A percentile compares a stretch with the other conserved stretches of the same genome.
phyloP scores from a whole-genome alignment of 2,888 invertebrate genomes.

The Drosophila mettleri region DNA sequence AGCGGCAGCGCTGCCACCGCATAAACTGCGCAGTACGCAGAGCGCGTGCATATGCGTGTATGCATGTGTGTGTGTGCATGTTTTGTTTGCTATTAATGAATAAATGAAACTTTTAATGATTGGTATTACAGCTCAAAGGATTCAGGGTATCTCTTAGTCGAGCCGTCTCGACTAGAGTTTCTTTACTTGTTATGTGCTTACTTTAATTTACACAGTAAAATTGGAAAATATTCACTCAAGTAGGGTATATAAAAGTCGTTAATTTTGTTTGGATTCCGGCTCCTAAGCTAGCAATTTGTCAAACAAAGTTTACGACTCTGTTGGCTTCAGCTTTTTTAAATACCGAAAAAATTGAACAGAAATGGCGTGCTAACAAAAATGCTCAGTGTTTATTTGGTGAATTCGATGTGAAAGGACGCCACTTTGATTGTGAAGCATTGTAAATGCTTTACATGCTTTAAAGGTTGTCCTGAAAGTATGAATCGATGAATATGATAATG shows the following conservation, averaged over 20 bases:
- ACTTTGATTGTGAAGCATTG: constrained; percentile 39
- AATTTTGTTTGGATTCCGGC: constrained; percentile 19
- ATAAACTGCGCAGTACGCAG: no score
- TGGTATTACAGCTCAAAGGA: no score
- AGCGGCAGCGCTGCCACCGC: no score
- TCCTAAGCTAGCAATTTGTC: constrained; percentile 68
- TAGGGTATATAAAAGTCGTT: constrained; percentile 21
- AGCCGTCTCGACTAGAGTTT: no score
- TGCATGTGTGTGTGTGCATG: no score
- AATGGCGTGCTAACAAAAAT: constrained; percentile 60
- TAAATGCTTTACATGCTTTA: constrained; percentile 51
- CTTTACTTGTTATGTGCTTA: no score
- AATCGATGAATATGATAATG: constrained; percentile 13
- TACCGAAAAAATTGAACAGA: constrained; percentile 35
- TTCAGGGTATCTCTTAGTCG: no score
- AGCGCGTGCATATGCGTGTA: no score
- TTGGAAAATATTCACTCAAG: neutral
- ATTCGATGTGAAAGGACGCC: constrained; percentile 16
- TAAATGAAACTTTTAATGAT: no score
- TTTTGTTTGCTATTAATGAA: no score
- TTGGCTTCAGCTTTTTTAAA: constrained; percentile 50
- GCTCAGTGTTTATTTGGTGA: no score
- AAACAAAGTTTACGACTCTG: constrained; percentile 67
- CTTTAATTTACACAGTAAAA: neutral
- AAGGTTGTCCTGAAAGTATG: constrained; percentile 37